Conservation (phyloP, 2,797 vertebrate species). For the Pipistrellus nathusii region DNA sequence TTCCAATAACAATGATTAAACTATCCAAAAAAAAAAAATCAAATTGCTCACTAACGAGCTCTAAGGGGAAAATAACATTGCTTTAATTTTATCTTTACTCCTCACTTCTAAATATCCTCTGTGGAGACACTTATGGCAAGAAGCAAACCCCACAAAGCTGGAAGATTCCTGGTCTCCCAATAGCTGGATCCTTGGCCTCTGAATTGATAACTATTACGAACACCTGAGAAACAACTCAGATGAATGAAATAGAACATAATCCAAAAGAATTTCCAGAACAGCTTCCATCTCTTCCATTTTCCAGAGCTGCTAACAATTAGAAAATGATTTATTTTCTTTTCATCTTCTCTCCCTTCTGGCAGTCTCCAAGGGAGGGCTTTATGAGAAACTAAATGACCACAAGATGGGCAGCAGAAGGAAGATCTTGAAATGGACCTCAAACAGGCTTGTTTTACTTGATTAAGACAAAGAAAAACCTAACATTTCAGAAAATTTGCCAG, state of each 20-base stretch:
- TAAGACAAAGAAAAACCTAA: slow-evolving; percentile 59
- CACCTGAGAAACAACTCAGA: background rate
- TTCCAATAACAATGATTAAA: slow-evolving; percentile 52
- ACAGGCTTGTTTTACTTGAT: slow-evolving; percentile 19
- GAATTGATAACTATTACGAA: background rate
- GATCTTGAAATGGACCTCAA: slow-evolving; percentile 42
- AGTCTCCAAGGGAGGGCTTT: slow-evolving; percentile 38
- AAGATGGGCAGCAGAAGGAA: slow-evolving; percentile 24
- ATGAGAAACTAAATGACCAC: slow-evolving; percentile 63
- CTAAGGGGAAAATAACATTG: background rate
- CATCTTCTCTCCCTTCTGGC: slow-evolving; percentile 52
- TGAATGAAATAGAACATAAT: slow-evolving; percentile 58
- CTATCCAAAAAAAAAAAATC: background rate
- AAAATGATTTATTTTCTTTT: slow-evolving; percentile 71
- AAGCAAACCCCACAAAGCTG: background rate
- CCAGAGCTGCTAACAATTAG: slow-evolving; percentile 70
- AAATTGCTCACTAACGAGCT: slow-evolving; percentile 48
- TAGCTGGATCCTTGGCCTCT: slow-evolving; percentile 8
- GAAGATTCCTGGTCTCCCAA: slow-evolving; percentile 19
- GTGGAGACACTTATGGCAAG: background rate
- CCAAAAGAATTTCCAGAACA: slow-evolving; percentile 53
- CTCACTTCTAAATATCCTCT: slow-evolving; percentile 55
- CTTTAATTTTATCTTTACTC: slow-evolving; percentile 38
- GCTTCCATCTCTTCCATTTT: slow-evolving; percentile 45
- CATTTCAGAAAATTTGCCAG: slow-evolving; percentile 47